These are phyloP conservation scores for Mesaphorura yosii DNA, from an alignment of 1,140 invertebrate species.

Conservation along the genomic window DNA sequence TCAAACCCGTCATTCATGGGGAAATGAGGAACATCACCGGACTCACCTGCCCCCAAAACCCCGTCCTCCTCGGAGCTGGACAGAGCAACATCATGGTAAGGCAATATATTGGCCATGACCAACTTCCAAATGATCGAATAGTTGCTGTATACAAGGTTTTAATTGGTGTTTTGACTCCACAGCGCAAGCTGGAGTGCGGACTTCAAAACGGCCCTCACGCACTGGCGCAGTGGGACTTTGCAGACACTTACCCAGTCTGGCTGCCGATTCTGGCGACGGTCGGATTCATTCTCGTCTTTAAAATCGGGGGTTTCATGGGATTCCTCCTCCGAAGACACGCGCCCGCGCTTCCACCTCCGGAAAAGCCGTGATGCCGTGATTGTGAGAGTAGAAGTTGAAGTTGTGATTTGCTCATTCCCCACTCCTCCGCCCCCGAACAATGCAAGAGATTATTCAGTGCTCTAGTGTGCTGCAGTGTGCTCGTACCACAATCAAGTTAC, in stretches of 20 bases:
- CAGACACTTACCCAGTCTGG: constrained; percentile 4
- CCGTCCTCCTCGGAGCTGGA: constrained; percentile 21
- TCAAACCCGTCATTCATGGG: constrained; percentile 51
- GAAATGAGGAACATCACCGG: constrained; percentile 41
- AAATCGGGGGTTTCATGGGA: constrained; percentile 8
- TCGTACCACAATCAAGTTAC: no score
- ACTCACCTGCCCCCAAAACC: constrained; percentile 30
- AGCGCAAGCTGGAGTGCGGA: not conserved
- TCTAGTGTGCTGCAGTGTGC: no score
- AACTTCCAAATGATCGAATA: not conserved
- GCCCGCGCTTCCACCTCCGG: constrained; percentile 12
- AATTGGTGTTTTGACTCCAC: constrained; percentile 1
- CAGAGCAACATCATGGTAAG: constrained; percentile 26
- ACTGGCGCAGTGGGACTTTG: not conserved
- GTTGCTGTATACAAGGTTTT: not conserved
- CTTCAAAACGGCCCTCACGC: not conserved
- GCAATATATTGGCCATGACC: not conserved
- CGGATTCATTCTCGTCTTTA: constrained; percentile 8
- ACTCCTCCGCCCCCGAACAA: no score
- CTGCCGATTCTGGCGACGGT: constrained; percentile 1
- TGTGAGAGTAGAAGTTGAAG: not conserved
- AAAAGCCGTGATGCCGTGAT: constrained; percentile 9
- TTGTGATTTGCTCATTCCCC: not conserved
- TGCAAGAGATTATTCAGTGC: no score
- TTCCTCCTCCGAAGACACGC: constrained; percentile 17